A percentile compares a stretch with the other conserved stretches of the same genome.
Evolutionary conservation across 2,113 vertebrate species (phyloP).

Genomic region (Passer montanus): DNA sequence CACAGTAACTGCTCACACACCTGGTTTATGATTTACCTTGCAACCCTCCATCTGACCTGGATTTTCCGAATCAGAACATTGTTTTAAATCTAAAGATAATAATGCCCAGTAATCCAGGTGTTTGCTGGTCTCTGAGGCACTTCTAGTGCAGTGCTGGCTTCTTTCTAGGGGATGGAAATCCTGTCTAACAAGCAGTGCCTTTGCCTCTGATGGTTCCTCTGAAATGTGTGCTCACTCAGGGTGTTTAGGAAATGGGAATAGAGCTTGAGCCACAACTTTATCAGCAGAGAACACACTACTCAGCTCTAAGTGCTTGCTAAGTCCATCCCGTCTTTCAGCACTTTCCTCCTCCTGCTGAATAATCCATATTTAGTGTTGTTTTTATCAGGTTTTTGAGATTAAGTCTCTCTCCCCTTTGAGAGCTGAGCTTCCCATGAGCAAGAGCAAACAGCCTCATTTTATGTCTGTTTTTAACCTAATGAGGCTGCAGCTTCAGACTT

Average conservation of each 20-base stretch:
- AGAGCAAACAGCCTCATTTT: not conserved
- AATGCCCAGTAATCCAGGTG: not conserved
- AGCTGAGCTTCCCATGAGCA: not conserved
- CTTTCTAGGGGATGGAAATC: not conserved
- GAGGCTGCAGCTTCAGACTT: not conserved
- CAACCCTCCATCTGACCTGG: not conserved
- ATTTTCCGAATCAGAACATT: slow-evolving; percentile 31
- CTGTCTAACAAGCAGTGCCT: not conserved
- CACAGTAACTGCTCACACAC: not conserved
- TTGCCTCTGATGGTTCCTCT: not conserved
- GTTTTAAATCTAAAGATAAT: slow-evolving; percentile 8
- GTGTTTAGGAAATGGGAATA: not conserved
- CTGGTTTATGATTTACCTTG: not conserved
- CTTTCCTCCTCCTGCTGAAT: slow-evolving; percentile 2
- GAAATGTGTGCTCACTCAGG: not conserved
- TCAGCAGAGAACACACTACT: not conserved
- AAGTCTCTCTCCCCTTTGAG: not conserved
- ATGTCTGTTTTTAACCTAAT: not conserved
- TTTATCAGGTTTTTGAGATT: slow-evolving; percentile 28
- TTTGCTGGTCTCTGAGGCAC: not conserved
- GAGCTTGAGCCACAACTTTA: not conserved
- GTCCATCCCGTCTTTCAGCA: slow-evolving; percentile 13
- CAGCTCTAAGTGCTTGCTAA: slow-evolving; percentile 20
- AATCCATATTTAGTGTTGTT: not conserved
- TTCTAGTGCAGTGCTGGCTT: not conserved